Base-by-base conservation (phyloP, 1,140 invertebrate genomes). In the Onthophagus taurus region DNA sequence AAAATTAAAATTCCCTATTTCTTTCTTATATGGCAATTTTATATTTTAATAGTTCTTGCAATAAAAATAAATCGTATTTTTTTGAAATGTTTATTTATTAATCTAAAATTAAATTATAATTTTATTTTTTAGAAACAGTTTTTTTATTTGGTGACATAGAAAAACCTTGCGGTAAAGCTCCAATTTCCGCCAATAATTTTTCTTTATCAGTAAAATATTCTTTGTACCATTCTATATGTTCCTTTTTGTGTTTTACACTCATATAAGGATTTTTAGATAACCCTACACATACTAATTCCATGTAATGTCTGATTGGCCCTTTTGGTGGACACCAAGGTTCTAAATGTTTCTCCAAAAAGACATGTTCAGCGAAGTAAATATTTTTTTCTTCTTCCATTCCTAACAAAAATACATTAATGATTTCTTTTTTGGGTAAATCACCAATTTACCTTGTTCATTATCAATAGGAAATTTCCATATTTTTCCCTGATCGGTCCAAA, bases 381-480 rank as follows among this genome's bases (percentile, higher is more conserved):
- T 80, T 75, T 13, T 74, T 62, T 61, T 97, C 91, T 54, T 83
- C 78, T 33, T 83, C 78, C 59, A 90, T 61, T 47, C 83, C 85
- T 88, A 55, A 30, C 70, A 70, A 12, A n/a, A n/a, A n/a, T n/a
- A n/a, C n/a, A n/a, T 26, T 26, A 7, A 26, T 26, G 6, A 26
- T 26, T 26, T 26, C 6, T 26, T 26, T 7, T 26, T 26, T 7
- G 23, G 23, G 23, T 42, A 34, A 51, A 48, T 23, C 38, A 47
- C 8, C 35, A 36, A 36, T 42, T 50, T 69, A 89, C 89, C 94
- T 77, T 89, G 83, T 70, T 98, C 94, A 74, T 99, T 99, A 65
- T 98, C 72, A 45, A 99, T 94, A 8, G 96, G 96, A 65, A 97
- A 99, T 39, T 85, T 80, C 95, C 95, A 99, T 6, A 97, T 54